Conservation (phyloP, 2,888 invertebrate species). For the Gnatocerus cornutus region DNA sequence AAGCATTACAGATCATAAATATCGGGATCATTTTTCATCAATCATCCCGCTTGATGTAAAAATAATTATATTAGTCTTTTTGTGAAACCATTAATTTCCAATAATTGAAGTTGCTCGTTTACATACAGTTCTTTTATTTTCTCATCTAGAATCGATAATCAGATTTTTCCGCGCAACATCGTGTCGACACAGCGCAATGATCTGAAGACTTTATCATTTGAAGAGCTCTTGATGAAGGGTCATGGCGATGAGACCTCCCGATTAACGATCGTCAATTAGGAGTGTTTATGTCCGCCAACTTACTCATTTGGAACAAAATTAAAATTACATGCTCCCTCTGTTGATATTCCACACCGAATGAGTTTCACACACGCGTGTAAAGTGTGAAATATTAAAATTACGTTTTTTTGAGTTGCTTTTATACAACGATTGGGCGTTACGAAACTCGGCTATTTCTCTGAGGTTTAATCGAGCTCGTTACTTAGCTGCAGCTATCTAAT, state of each 20-base stretch:
- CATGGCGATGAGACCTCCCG: slow-evolving; percentile 19
- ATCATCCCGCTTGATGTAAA: slow-evolving; percentile 17
- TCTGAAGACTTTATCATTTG: slow-evolving; percentile 34
- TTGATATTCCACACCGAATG: slow-evolving; percentile 16
- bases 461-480: slow-evolving; percentile 49
- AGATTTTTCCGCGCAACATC: slow-evolving; percentile 14
- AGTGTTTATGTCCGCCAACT: slow-evolving; percentile 28
- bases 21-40: slow-evolving; percentile 3
- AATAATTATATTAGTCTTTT: slow-evolving; percentile 28
- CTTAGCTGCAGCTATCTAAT: slow-evolving; percentile 50
- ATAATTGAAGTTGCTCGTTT: slow-evolving; percentile 19
- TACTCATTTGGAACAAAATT: slow-evolving; percentile 42
- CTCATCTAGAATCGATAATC: slow-evolving; percentile 16
- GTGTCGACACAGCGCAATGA: slow-evolving; percentile 4
- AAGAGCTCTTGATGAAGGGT: slow-evolving; percentile 33
- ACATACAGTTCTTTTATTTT: slow-evolving; percentile 15
- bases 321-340: slow-evolving; percentile 23
- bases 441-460: slow-evolving; percentile 45
- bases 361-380: slow-evolving; percentile 3
- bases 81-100: slow-evolving; percentile 26
- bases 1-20: too few relatives aligned
- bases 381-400: slow-evolving; percentile 31
- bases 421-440: slow-evolving; percentile 31
- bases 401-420: slow-evolving; percentile 21
- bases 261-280: slow-evolving; percentile 43